Conservation (phyloP, 2,797 vertebrate species). For the Lutra lutra region DNA sequence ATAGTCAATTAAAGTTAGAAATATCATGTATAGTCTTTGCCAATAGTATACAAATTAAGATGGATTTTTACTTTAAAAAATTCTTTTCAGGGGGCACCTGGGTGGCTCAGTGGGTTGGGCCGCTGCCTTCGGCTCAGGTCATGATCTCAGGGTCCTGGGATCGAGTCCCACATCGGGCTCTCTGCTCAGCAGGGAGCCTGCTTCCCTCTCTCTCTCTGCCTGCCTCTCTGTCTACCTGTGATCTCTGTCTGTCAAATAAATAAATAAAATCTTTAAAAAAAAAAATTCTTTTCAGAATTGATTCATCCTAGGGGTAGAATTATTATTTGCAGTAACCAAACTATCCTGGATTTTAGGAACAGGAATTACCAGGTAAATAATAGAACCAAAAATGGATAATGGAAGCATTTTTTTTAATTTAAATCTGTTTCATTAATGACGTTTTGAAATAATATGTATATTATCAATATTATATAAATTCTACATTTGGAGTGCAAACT, state of each 20-base stretch:
- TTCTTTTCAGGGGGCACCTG: too few species aligned
- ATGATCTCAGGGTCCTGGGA: too few species aligned
- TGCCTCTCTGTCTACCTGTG: too few species aligned
- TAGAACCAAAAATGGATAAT: neutral
- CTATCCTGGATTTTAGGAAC: neutral
- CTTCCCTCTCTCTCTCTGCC: too few species aligned
- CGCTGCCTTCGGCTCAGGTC: too few species aligned
- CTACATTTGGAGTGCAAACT: neutral
- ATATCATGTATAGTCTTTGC: neutral
- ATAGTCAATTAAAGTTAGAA: slow-evolving; percentile 5
- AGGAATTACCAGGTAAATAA: slow-evolving; percentile 11
- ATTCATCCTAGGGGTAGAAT: neutral
- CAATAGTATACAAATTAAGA: slow-evolving; percentile 10
- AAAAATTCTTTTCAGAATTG: neutral
- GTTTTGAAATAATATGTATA: neutral
- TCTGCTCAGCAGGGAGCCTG: too few species aligned
- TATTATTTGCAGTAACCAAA: neutral
- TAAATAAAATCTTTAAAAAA: too few species aligned
- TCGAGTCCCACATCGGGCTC: too few species aligned
- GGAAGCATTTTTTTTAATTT: neutral
- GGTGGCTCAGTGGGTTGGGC: too few species aligned
- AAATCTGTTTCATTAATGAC: neutral
- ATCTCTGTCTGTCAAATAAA: too few species aligned
- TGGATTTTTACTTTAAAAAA: neutral
- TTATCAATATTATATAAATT: neutral